Conservation (phyloP, 2,113 vertebrate species). For the Gila orcuttii region DNA sequence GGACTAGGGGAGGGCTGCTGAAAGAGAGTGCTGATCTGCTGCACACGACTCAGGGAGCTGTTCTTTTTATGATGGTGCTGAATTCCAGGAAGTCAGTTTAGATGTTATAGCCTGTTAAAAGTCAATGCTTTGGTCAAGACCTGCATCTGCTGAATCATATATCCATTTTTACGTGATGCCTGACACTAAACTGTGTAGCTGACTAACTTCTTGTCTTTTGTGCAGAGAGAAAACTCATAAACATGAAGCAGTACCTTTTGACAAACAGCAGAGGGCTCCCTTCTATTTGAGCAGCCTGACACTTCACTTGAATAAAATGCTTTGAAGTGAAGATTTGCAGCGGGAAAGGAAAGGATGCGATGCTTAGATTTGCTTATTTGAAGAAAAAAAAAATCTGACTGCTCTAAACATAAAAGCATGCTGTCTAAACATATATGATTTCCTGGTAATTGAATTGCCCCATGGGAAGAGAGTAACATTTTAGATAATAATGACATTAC, state of each 20-base stretch:
- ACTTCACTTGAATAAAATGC: slow-evolving; percentile 34
- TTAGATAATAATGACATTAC: slow-evolving; percentile 30
- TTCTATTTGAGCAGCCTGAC: slow-evolving; percentile 59
- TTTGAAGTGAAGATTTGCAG: slow-evolving; percentile 10
- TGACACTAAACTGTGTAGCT: background rate
- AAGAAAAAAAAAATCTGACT: background rate
- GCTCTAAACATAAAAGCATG: background rate
- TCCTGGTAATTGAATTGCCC: slow-evolving; percentile 28
- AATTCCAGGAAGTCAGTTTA: background rate
- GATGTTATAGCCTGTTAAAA: background rate
- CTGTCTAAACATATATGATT: slow-evolving; percentile 11
- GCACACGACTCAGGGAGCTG: slow-evolving; percentile 17
- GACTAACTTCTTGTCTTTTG: background rate
- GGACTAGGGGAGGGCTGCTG: background rate
- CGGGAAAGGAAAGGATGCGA: background rate
- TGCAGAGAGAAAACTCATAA: background rate
- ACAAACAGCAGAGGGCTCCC: slow-evolving; percentile 62
- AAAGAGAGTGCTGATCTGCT: slow-evolving; percentile 26
- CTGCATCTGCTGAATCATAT: background rate
- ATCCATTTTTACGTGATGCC: background rate
- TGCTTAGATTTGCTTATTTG: background rate
- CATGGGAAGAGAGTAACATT: slow-evolving; percentile 8
- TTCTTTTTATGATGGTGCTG: slow-evolving; percentile 20
- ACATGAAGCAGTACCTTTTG: slow-evolving; percentile 43
- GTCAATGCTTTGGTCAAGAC: background rate